Percentiles rank a stretch among this genome's conserved stretches.
These are phyloP conservation scores for Drosophila phalerata DNA, from an alignment of 2,888 invertebrate genomes.

Conservation along the genomic window DNA sequence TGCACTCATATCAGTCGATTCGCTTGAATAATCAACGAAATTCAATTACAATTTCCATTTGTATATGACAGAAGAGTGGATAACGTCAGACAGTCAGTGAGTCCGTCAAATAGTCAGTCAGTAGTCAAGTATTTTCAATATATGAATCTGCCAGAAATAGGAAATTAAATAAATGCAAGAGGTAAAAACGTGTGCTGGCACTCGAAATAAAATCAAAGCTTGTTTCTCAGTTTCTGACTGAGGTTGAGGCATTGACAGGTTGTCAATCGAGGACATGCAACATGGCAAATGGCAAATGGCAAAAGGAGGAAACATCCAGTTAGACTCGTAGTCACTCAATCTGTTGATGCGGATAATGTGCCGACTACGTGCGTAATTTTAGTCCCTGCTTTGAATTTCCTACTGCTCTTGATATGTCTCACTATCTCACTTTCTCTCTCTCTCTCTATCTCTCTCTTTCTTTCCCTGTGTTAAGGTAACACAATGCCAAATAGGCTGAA, in stretches of 20 bases:
- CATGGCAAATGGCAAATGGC: slow-evolving; percentile 32
- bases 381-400: slow-evolving; percentile 5
- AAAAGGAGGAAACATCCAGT: slow-evolving; percentile 21
- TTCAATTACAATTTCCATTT: slow-evolving; percentile 49
- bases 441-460: not conserved
- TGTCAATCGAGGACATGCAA: slow-evolving; percentile 51
- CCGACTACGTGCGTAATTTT: slow-evolving; percentile 47
- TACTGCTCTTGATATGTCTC: not conserved
- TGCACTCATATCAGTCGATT: slow-evolving; percentile 11
- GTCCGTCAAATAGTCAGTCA: not conserved
- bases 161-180: slow-evolving; percentile 65
- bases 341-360: slow-evolving; percentile 47
- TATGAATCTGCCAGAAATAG: slow-evolving; percentile 38
- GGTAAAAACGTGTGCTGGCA: slow-evolving; percentile 15
- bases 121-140: slow-evolving; percentile 8
- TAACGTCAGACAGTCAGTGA: slow-evolving; percentile 13
- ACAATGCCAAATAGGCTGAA: not conserved
- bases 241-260: slow-evolving; percentile 34
- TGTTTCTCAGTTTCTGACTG: slow-evolving; percentile 2
- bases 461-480: slow-evolving; percentile 16
- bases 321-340: slow-evolving; percentile 33
- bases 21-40: slow-evolving; percentile 31
- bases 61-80: slow-evolving; percentile 8
- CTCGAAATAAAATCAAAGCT: slow-evolving; percentile 8
- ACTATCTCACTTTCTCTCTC: not conserved